Evolutionary conservation across 2,888 invertebrate species (phyloP).

Genomic region (Oconnorella tubifera): DNA sequence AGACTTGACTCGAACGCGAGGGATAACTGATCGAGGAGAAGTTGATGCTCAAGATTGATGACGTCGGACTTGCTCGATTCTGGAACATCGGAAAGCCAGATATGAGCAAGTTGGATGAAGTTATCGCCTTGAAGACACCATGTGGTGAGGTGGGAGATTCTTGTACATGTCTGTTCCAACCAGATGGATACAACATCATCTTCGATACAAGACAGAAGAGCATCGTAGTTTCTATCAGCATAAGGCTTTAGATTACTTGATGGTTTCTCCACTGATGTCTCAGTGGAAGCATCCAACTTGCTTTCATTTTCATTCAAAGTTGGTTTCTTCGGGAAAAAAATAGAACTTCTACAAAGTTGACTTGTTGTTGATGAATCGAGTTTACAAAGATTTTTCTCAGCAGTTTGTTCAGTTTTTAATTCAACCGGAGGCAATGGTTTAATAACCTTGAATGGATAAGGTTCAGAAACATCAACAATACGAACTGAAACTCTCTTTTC

Average conservation of each 20-base stretch:
- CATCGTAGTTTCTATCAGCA: conserved; percentile 43
- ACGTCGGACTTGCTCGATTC: conserved; percentile 48
- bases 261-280: no score
- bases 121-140: conserved; percentile 46
- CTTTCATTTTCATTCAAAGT: no score
- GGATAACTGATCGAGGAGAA: conserved; percentile 47
- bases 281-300: no score
- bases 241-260: conserved; percentile 8
- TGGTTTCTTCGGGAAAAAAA: background rate
- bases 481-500: background rate
- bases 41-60: conserved; percentile 49
- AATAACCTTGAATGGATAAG: no score
- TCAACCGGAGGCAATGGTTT: no score
- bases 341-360: background rate
- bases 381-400: no score
- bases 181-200: conserved; percentile 50
- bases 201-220: conserved; percentile 50
- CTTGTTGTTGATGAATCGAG: conserved; percentile 17
- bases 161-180: conserved; percentile 45
- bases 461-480: background rate
- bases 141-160: conserved; percentile 42
- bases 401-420: no score
- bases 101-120: conserved; percentile 53
- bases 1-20: no score
- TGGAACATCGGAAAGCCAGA: conserved; percentile 51